Base-by-base conservation (phyloP, 1,140 invertebrate genomes). In the Acromyrmex charruanus region DNA sequence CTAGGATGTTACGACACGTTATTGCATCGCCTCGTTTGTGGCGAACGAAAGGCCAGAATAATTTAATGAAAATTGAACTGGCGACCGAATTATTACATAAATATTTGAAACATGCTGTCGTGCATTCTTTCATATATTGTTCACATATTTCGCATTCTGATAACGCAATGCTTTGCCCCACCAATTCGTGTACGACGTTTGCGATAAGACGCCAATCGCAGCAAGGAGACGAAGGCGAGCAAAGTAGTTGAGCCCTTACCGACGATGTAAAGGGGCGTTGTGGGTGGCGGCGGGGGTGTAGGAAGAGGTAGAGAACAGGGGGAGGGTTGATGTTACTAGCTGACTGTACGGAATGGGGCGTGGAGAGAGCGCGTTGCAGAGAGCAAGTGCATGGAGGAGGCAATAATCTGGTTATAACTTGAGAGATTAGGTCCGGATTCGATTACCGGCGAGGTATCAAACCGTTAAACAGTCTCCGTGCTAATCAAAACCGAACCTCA, bases 371-470 rank as follows among this genome's bases (percentile, higher is more conserved):
- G 87, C 92, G 92, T 92, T 91, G 93, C 91, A 92, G 90, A 91
- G 89, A 94, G 94, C 88, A 92, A 94, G 93, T 94, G 93, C 94
- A 95, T 94, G 94, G 95, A 95, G 94, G 93, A 95, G 93, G 95
- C 93, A 95, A 95, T 95, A 95, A 95, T 95, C 94, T 91, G 93
- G 94, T 95, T 95, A 95, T 95, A 95, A 95, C 94, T 95, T 95
- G 95, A 95, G 95, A 95, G 95, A 95, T 95, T 95, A 95, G 95
- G 94, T 95, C 95, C 93, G 94, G 94, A 95, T 95, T 95, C 95
- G 94, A 95, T 95, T 95, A 95, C 94, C 93, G 92, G 94, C 94
- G 94, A 95, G 95, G 95, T 95, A 95, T 95, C 95, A 95, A 95
- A 95, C 95, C 95, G 95, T 95, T 95, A 95, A 95, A 95, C 94